Evolutionary conservation across 2,113 vertebrate species (phyloP).

Genomic region (Rhinolophus ferrumequinum): DNA sequence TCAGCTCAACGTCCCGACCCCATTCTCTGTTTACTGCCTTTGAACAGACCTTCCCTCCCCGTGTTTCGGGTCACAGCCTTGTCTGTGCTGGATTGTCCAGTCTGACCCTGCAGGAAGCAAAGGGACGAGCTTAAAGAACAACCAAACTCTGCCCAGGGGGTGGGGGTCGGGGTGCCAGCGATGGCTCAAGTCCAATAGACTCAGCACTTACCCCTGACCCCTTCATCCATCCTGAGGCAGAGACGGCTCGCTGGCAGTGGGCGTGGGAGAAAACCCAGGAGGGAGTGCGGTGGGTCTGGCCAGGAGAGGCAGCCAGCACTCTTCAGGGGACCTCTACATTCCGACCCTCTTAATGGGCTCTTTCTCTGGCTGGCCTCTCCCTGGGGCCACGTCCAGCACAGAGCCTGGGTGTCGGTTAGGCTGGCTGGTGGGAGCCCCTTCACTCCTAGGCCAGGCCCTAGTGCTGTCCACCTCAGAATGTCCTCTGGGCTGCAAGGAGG

Average conservation of each 20-base stretch:
- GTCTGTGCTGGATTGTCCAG: conserved; percentile 74
- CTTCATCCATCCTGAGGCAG: not conserved
- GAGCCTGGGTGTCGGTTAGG: not conserved
- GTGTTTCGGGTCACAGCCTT: conserved; percentile 84
- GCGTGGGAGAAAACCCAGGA: not conserved
- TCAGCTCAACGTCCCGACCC: conserved; percentile 87
- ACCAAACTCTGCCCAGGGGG: conserved; percentile 70
- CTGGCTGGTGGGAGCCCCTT: not conserved
- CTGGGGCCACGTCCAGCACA: not conserved
- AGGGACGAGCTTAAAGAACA: conserved; percentile 88
- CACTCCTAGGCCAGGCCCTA: not conserved
- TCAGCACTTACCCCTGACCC: not conserved
- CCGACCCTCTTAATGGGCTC: not conserved
- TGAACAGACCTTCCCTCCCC: conserved; percentile 89
- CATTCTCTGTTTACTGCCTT: conserved; percentile 92
- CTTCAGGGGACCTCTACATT: not conserved
- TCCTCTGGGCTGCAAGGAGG: not conserved
- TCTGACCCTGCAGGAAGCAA: conserved; percentile 83
- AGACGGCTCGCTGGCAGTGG: not conserved
- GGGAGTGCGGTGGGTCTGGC: not conserved
- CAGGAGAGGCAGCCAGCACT: not conserved
- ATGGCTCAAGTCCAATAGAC: not conserved
- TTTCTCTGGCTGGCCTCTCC: not conserved
- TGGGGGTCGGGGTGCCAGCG: not conserved
- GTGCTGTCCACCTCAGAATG: not conserved